Conservation (phyloP, 35 echinoderm and acorn worm species). For the Chiridota heheva region DNA sequence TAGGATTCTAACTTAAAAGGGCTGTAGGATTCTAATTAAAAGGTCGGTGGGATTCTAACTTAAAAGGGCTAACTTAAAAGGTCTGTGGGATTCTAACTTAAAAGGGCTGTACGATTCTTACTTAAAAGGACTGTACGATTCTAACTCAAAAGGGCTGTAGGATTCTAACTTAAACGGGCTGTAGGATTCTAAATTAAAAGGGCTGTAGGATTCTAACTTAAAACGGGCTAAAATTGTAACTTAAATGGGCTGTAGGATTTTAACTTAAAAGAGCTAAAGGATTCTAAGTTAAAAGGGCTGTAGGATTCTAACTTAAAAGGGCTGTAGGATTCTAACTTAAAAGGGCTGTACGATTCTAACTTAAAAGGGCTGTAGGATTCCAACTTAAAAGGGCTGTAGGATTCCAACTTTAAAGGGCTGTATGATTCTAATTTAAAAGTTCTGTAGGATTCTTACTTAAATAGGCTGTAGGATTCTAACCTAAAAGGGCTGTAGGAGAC, state of each 20-base stretch:
- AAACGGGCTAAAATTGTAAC: not conserved
- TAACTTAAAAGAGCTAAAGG: too few relatives aligned
- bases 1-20: not conserved
- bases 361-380: not conserved
- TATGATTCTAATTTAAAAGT: too few relatives aligned
- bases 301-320: not conserved
- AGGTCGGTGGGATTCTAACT: too few relatives aligned
- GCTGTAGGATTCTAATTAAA: not conserved
- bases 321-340: not conserved
- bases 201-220: not conserved
- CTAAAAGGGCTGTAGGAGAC: not conserved
- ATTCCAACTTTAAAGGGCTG: too few relatives aligned
- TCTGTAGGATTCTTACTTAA: not conserved
- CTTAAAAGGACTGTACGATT: not conserved
- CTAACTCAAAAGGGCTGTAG: not conserved
- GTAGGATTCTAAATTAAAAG: too few relatives aligned
- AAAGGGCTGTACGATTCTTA: not conserved
- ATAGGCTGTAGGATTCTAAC: not conserved
- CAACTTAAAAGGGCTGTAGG: too few relatives aligned
- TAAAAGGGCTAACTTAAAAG: not conserved
- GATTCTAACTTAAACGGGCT: too few relatives aligned
- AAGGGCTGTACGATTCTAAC: too few relatives aligned
- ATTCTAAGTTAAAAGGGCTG: too few relatives aligned
- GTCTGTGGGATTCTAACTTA: not conserved
- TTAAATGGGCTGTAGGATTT: too few relatives aligned